phyloP scores from a whole-genome alignment of 2,888 invertebrate species.

The Sylvicola cinctus region DNA sequence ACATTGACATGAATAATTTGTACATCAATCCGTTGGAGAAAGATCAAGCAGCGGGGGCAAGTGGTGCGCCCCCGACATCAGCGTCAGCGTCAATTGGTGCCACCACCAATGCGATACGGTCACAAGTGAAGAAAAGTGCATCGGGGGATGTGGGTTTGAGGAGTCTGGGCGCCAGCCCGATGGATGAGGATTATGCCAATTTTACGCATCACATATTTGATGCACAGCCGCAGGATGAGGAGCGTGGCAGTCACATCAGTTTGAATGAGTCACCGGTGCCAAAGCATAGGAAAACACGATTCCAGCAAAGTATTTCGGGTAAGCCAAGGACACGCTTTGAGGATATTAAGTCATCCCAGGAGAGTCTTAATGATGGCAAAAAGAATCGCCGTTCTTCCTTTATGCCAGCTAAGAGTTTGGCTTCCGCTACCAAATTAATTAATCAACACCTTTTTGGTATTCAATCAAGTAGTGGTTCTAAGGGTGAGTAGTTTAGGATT shows the following conservation, averaged over 20 bases:
- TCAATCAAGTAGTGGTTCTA: conserved; percentile 26
- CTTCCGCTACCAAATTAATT: conserved; percentile 48
- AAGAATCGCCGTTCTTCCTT: conserved; percentile 31
- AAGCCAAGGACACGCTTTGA: conserved; percentile 28
- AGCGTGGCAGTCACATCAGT: conserved; percentile 31
- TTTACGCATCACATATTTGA: conserved; percentile 11
- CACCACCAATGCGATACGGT: conserved; percentile 28
- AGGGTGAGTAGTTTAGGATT: conserved; percentile 13
- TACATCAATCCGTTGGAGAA: conserved; percentile 75
- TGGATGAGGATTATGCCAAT: conserved; percentile 36
- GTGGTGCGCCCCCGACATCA: conserved; percentile 8
- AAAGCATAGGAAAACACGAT: conserved; percentile 69
- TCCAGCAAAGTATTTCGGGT: conserved; percentile 39
- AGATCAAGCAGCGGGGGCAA: conserved; percentile 12
- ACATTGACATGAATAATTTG: conserved; percentile 53
- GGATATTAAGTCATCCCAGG: conserved; percentile 28
- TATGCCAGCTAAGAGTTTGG: conserved; percentile 40
- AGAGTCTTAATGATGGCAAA: conserved; percentile 26
- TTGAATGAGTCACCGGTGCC: conserved; percentile 46
- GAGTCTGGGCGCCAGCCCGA: conserved; percentile 37
- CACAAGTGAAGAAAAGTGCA: conserved; percentile 52
- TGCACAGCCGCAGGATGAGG: conserved; percentile 15
- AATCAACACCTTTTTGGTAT: conserved; percentile 53
- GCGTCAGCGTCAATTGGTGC: conserved; percentile 14
- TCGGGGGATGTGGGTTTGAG: conserved; percentile 56